A percentile compares a stretch with the other conserved stretches of the same genome.
phyloP scores from a whole-genome alignment of 2,797 vertebrate species.

The Cottoperca gobio region DNA sequence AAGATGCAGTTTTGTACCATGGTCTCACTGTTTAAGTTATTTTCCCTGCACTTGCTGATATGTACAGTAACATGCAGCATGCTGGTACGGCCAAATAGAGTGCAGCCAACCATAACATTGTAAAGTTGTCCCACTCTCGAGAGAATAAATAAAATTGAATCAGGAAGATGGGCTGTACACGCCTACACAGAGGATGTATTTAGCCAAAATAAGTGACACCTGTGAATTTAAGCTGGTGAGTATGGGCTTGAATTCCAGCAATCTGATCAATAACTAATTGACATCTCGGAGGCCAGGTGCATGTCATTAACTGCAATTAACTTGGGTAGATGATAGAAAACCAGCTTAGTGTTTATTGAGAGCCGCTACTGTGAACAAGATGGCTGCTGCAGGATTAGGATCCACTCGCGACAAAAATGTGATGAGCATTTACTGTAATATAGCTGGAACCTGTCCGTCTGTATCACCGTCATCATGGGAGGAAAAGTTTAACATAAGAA shows the following conservation, averaged over 20 bases:
- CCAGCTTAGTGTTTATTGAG: background rate
- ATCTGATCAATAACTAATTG: slow-evolving; percentile 1
- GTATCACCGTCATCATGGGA: background rate
- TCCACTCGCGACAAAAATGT: background rate
- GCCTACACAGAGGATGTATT: background rate
- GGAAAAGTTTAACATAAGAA: background rate
- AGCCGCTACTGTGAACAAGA: background rate
- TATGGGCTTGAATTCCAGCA: background rate
- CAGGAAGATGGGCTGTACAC: background rate
- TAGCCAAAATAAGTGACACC: slow-evolving; percentile 2
- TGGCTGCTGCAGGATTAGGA: background rate
- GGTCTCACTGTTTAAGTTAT: background rate
- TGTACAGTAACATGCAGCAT: background rate
- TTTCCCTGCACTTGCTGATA: background rate
- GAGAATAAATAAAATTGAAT: background rate
- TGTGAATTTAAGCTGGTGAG: background rate
- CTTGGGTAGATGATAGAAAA: background rate
- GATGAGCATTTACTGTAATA: background rate
- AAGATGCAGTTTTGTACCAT: background rate
- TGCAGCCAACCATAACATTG: background rate
- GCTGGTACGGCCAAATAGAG: background rate
- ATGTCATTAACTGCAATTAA: slow-evolving; percentile 3
- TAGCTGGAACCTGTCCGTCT: background rate
- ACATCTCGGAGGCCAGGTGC: background rate
- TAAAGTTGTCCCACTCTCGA: background rate